Conservation (phyloP, 2,113 vertebrate genomes). For the Nicator chloris region DNA sequence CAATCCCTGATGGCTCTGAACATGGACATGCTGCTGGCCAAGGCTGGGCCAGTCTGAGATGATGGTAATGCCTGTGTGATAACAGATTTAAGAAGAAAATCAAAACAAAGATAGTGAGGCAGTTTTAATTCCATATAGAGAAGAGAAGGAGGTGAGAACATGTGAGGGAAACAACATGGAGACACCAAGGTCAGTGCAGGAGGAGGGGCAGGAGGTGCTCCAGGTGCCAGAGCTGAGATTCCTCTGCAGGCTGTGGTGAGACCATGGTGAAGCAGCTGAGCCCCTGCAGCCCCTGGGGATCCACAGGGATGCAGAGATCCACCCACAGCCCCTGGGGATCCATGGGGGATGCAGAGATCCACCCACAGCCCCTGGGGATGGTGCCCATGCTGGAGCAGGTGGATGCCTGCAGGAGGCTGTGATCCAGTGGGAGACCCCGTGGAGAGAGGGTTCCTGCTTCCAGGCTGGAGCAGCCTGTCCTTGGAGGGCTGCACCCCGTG, state of each 20-base stretch:
- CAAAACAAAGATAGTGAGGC: neutral
- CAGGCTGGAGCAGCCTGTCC: too few relatives aligned
- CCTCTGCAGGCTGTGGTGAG: too few relatives aligned
- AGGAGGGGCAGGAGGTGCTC: too few relatives aligned
- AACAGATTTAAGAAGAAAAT: neutral
- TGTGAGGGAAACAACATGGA: neutral
- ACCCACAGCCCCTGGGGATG: neutral
- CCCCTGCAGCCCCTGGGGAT: too few relatives aligned
- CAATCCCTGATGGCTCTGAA: neutral
- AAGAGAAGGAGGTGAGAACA: neutral
- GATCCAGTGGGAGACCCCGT: too few relatives aligned
- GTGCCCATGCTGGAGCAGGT: neutral
- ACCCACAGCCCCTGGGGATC: neutral
- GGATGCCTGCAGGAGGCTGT: too few relatives aligned
- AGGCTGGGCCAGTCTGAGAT: neutral
- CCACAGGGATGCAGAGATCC: too few relatives aligned
- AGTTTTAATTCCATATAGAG: neutral
- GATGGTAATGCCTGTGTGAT: neutral
- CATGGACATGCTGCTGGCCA: neutral
- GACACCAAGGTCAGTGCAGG: neutral
- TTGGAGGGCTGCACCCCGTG: too few relatives aligned
- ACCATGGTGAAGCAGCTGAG: too few relatives aligned
- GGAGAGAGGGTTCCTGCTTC: too few relatives aligned
- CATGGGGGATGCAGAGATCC: neutral
- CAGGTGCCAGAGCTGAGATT: too few relatives aligned